Evolutionary conservation across 2,113 vertebrate species (phyloP).

Genomic region (Heterochromis multidens): DNA sequence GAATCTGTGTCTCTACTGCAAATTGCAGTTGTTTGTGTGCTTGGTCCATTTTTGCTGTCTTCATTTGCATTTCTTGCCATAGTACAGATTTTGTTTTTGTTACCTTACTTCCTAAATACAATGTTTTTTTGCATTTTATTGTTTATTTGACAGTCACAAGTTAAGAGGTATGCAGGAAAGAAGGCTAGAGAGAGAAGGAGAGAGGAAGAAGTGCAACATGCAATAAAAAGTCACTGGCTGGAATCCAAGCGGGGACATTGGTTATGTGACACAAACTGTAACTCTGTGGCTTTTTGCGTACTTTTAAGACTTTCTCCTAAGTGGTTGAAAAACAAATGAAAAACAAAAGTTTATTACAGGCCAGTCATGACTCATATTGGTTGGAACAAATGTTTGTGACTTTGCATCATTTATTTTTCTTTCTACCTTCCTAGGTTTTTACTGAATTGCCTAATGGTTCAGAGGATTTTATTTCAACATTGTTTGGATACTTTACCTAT

Average conservation of each 20-base stretch:
- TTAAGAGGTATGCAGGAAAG: background rate
- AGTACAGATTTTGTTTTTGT: background rate
- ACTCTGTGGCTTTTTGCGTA: background rate
- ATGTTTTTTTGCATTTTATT: background rate
- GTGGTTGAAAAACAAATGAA: background rate
- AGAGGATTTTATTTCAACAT: background rate
- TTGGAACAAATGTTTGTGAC: background rate
- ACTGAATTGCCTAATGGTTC: background rate
- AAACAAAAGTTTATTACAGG: background rate
- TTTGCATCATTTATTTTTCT: background rate
- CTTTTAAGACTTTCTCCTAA: background rate
- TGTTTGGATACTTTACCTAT: background rate
- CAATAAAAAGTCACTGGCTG: background rate
- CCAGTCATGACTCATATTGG: background rate
- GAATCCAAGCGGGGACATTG: background rate
- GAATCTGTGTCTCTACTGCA: background rate
- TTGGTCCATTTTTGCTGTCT: background rate
- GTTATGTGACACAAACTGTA: background rate
- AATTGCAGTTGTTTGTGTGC: background rate
- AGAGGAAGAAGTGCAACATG: background rate
- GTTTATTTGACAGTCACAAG: background rate
- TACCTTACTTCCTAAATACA: background rate
- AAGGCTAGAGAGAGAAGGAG: background rate
- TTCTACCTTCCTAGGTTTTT: background rate
- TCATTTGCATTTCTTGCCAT: background rate